A percentile compares a stretch with the other conserved stretches of the same genome.
These are phyloP conservation scores for Tipula lateralis DNA, from an alignment of 2,888 invertebrate species.

Conservation along the genomic window DNA sequence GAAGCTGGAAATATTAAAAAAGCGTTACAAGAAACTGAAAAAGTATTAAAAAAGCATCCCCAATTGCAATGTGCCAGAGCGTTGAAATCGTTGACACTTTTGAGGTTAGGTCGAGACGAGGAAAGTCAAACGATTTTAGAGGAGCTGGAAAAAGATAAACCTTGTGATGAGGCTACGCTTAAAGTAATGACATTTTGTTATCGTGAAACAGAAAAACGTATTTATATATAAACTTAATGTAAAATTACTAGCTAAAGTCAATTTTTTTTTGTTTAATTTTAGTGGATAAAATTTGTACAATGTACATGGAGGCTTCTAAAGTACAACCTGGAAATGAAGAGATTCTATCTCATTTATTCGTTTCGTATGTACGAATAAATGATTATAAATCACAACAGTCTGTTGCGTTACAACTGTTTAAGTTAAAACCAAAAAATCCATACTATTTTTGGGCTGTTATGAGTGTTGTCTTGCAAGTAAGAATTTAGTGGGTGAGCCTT, in stretches of 20 bases:
- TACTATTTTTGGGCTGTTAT: conserved; percentile 98
- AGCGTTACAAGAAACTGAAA: conserved; percentile 94
- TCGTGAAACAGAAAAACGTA: conserved; percentile 86
- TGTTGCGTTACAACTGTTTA: conserved; percentile 84
- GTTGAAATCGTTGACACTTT: conserved; percentile 83
- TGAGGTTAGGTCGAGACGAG: conserved; percentile 77
- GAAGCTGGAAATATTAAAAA: conserved; percentile 96
- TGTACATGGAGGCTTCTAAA: conserved; percentile 86
- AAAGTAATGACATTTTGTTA: conserved; percentile 95
- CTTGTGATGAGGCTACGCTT: conserved; percentile 86
- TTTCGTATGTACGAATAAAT: conserved; percentile 87
- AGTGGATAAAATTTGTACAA: conserved; percentile 84
- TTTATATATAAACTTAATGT: conserved; percentile 42
- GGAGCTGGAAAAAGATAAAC: conserved; percentile 70
- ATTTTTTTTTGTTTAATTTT: too few species aligned
- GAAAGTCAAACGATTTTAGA: conserved; percentile 75
- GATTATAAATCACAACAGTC: conserved; percentile 88
- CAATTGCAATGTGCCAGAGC: conserved; percentile 84
- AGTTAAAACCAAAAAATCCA: conserved; percentile 86
- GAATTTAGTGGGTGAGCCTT: background rate
- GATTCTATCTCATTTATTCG: conserved; percentile 87
- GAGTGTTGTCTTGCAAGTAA: conserved; percentile 90
- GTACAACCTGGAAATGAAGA: conserved; percentile 86
- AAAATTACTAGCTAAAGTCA: background rate
- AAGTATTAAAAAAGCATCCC: conserved; percentile 90